phyloP scores from a whole-genome alignment of 2,113 vertebrate species.

The Eurystomus gularis region DNA sequence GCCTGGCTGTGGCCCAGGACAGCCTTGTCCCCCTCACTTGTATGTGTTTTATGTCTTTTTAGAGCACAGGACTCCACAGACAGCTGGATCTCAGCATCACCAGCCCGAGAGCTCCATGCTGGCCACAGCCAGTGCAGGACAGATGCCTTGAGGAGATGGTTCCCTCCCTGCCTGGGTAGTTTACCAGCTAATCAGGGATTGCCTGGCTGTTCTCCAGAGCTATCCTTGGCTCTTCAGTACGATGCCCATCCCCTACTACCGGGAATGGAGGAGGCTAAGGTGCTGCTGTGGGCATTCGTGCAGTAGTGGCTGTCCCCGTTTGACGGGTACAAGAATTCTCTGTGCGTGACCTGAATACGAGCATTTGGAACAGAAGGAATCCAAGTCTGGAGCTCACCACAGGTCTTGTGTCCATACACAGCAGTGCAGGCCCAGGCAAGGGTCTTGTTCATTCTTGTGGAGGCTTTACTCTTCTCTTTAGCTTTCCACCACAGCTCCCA shows the following conservation, averaged over 20 bases:
- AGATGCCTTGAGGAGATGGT: background rate
- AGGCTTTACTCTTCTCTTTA: background rate
- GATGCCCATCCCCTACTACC: background rate
- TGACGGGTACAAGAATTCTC: background rate
- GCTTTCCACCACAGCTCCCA: background rate
- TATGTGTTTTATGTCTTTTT: background rate
- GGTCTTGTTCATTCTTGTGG: background rate
- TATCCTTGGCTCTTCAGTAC: background rate
- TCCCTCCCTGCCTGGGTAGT: background rate
- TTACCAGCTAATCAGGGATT: background rate
- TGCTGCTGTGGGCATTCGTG: background rate
- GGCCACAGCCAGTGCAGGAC: background rate
- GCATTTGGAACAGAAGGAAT: background rate
- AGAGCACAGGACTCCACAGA: background rate
- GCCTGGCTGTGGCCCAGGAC: background rate
- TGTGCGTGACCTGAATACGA: accelerated
- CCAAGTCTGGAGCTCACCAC: background rate
- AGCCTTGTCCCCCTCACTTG: background rate
- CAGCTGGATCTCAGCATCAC: background rate
- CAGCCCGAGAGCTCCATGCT: background rate
- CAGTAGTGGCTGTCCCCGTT: background rate
- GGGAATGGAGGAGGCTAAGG: background rate
- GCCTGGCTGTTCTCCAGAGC: background rate
- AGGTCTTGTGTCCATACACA: accelerated
- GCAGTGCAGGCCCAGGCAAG: background rate